A percentile compares a stretch with the other conserved stretches of the same genome.
phyloP scores from a whole-genome alignment of 2,797 vertebrate species.

The Platalea minor region DNA sequence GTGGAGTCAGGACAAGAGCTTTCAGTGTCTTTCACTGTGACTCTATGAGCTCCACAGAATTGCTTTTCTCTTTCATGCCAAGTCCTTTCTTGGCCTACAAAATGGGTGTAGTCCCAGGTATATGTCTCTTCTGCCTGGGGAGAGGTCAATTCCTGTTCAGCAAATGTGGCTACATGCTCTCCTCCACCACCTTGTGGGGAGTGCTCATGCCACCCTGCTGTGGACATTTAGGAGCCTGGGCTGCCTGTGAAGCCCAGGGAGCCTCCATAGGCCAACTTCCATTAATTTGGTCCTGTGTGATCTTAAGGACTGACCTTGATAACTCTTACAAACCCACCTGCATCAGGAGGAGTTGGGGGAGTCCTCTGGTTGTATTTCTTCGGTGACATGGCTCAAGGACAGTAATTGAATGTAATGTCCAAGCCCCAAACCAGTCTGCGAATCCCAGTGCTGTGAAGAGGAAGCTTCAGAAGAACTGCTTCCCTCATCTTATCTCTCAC shows the following conservation, averaged over 20 bases:
- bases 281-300: neutral
- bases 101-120: neutral
- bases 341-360: neutral
- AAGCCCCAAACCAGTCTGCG: constrained; percentile 69
- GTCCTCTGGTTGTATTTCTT: constrained; percentile 9
- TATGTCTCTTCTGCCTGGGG: neutral
- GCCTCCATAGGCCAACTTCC: neutral
- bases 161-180: neutral
- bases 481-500: constrained; percentile 74
- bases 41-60: neutral
- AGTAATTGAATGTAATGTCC: constrained; percentile 69
- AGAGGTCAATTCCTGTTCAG: neutral
- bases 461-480: constrained; percentile 66
- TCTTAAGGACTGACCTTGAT: neutral
- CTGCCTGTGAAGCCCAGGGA: neutral
- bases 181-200: neutral
- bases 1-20: neutral
- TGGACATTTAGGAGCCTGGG: neutral
- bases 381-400: constrained; percentile 39
- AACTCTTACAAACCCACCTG: neutral
- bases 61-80: neutral
- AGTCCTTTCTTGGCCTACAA: neutral
- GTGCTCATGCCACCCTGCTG: neutral
- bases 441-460: constrained; percentile 67
- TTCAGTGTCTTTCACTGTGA: neutral